These are phyloP conservation scores for Brevimyrus niger DNA, from an alignment of 2,113 vertebrate species.

Conservation along the genomic window DNA sequence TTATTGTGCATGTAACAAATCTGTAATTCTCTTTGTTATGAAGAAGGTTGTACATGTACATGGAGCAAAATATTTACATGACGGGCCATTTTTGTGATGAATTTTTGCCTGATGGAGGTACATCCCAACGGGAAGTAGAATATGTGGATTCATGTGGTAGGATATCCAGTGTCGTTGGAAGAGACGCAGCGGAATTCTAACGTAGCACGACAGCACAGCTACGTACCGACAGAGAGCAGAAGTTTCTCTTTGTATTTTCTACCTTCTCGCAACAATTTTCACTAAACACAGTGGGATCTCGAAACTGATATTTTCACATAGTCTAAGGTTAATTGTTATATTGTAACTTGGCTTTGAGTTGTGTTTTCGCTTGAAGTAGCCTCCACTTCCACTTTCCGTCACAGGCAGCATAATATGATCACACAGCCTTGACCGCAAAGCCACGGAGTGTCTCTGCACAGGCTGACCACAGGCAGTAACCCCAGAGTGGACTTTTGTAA, in stretches of 20 bases:
- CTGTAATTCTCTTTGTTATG: neutral
- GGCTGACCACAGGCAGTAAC: neutral
- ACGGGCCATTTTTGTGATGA: neutral
- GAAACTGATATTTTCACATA: neutral
- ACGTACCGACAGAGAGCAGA: neutral
- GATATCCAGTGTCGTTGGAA: neutral
- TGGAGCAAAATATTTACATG: neutral
- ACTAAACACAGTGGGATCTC: neutral
- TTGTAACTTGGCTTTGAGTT: neutral
- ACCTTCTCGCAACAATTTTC: neutral
- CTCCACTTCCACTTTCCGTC: slow-evolving; percentile 3
- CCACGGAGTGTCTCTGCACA: neutral
- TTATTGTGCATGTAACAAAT: neutral
- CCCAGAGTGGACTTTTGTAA: slow-evolving; percentile 16
- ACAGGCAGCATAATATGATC: neutral
- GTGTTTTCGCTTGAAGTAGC: neutral
- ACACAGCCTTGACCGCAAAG: neutral
- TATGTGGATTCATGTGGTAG: neutral
- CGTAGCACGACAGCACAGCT: neutral
- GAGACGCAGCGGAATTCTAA: neutral
- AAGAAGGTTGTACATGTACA: neutral
- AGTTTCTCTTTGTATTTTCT: neutral
- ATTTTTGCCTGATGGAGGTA: neutral
- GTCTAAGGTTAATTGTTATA: neutral
- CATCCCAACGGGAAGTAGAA: neutral